Evolutionary conservation across 2,888 invertebrate genomes (phyloP).

Genomic region (Ormyrus rosae): DNA sequence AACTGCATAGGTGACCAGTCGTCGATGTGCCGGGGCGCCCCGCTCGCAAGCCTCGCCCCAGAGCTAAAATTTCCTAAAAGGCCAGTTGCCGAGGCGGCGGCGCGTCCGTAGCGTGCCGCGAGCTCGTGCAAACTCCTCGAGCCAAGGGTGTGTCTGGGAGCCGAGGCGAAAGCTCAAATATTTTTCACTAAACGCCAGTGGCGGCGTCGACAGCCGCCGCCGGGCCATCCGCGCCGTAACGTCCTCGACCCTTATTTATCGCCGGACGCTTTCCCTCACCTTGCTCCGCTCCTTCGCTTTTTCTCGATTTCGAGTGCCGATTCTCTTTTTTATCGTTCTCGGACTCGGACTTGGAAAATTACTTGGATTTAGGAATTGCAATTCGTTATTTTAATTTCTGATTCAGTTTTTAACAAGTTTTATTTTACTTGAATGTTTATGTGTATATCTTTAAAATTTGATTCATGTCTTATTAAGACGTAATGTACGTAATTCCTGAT

Average conservation of each 20-base stretch:
- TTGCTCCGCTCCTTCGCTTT: not conserved
- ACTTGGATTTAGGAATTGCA: too few relatives aligned
- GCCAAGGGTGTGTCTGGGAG: slow-evolving; percentile 19
- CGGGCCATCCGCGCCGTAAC: not conserved
- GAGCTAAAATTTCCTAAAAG: slow-evolving; percentile 30
- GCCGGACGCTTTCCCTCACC: slow-evolving; percentile 4
- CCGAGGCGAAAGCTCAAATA: slow-evolving; percentile 59
- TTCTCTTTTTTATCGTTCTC: too few relatives aligned
- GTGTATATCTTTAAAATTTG: too few relatives aligned
- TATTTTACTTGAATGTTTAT: too few relatives aligned
- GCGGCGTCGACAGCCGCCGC: not conserved
- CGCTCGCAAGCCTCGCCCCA: slow-evolving; percentile 3
- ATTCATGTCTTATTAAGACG: too few relatives aligned
- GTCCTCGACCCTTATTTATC: slow-evolving; percentile 12
- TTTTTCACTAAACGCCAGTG: slow-evolving; percentile 57
- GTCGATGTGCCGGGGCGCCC: not conserved
- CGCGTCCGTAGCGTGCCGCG: not conserved
- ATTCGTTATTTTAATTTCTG: too few relatives aligned
- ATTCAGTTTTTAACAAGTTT: too few relatives aligned
- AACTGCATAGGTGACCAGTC: slow-evolving; percentile 10
- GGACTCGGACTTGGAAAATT: too few relatives aligned
- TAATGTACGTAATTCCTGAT: not conserved
- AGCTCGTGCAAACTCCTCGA: slow-evolving; percentile 11
- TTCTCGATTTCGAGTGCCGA: too few relatives aligned
- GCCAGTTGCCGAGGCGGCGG: slow-evolving; percentile 16